Evolutionary conservation across 2,888 invertebrate species (phyloP).

Genomic region (Apeira syringaria): DNA sequence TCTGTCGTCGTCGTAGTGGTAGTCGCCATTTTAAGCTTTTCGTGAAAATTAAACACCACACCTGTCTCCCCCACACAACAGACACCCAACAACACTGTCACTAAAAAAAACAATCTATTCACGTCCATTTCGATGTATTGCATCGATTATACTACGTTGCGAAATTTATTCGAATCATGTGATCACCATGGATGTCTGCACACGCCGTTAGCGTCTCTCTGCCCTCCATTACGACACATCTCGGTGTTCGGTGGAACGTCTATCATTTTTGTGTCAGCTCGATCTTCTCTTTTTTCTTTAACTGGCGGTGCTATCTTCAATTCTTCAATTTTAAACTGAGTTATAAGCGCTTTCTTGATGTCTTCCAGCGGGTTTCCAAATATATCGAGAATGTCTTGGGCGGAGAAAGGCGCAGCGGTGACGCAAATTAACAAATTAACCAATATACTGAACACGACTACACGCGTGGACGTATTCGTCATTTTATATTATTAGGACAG

Average conservation of each 20-base stretch:
- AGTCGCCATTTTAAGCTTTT: constrained; percentile 34
- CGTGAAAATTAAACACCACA: constrained; percentile 40
- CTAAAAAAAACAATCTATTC: constrained; percentile 46
- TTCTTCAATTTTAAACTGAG: constrained; percentile 13
- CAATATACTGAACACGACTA: constrained; percentile 57
- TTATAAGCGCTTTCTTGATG: constrained; percentile 38
- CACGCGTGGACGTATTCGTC: constrained; percentile 59
- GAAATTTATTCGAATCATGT: constrained; percentile 22
- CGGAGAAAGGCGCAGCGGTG: constrained; percentile 45
- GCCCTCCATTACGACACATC: constrained; percentile 42
- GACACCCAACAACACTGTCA: constrained; percentile 37
- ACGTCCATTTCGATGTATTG: constrained; percentile 56
- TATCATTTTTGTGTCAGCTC: constrained; percentile 50
- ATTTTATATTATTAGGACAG: constrained; percentile 59
- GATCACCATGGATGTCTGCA: constrained; percentile 65
- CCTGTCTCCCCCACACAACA: constrained; percentile 11
- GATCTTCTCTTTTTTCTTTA: constrained; percentile 17
- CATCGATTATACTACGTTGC: constrained; percentile 42
- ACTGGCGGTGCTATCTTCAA: constrained; percentile 7
- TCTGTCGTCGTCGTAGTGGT: constrained; percentile 29
- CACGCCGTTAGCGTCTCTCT: constrained; percentile 58
- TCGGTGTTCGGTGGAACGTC: constrained; percentile 57
- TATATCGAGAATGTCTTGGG: constrained; percentile 52
- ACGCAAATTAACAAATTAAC: constrained; percentile 50
- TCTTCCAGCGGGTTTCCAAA: constrained; percentile 68